Conservation (phyloP, 2,888 invertebrate species). For the Crepidodera aurea region DNA sequence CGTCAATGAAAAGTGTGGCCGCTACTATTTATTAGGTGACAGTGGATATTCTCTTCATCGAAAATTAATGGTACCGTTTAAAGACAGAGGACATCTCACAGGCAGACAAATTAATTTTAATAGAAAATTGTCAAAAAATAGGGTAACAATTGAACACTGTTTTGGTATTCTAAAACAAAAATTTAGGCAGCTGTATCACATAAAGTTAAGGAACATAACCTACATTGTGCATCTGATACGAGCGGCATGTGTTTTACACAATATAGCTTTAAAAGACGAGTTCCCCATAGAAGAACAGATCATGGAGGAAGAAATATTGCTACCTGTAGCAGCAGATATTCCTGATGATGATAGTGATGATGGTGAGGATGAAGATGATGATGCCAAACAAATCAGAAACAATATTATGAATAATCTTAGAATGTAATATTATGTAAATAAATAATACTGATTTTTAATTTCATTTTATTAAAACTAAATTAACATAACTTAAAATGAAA, state of each 20-base stretch:
- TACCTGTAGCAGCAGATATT: background rate
- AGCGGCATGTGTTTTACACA: conserved; percentile 20
- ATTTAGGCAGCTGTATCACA: conserved; percentile 26
- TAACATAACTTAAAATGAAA: background rate
- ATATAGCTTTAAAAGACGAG: conserved; percentile 13
- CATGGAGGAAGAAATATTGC: too few species aligned
- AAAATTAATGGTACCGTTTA: conserved; percentile 38
- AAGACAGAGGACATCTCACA: conserved; percentile 32
- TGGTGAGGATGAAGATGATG: conserved; percentile 19
- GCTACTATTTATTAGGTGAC: conserved; percentile 38
- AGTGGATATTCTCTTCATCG: conserved; percentile 41
- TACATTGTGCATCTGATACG: conserved; percentile 26
- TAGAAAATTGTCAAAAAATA: background rate
- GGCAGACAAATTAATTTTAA: conserved; percentile 10
- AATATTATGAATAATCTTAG: background rate
- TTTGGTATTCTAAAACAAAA: conserved; percentile 27
- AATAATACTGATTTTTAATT: background rate
- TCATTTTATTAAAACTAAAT: too few species aligned
- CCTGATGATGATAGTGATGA: conserved; percentile 17
- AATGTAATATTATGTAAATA: background rate
- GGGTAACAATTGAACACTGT: conserved; percentile 3
- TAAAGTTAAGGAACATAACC: conserved; percentile 17
- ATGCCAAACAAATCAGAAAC: background rate
- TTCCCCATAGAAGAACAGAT: background rate
- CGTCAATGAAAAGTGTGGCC: conserved; percentile 35